A percentile compares a stretch with the other conserved stretches of the same genome.
These are phyloP conservation scores for Falco biarmicus DNA, from an alignment of 2,797 vertebrate species.

Conservation along the genomic window DNA sequence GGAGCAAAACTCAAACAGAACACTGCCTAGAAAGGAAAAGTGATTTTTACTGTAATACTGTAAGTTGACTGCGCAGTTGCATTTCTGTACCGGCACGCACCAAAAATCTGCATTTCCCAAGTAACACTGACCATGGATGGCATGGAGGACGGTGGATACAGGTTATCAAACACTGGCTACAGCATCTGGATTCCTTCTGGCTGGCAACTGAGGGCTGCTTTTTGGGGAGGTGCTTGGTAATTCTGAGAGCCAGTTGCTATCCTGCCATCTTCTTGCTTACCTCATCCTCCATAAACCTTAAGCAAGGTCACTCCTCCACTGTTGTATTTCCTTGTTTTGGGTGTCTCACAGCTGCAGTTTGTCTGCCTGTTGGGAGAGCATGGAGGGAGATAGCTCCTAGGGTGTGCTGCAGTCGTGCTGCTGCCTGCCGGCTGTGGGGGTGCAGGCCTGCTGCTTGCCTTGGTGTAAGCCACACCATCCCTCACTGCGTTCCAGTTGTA, in stretches of 20 bases:
- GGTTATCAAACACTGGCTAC: background rate
- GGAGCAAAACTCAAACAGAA: background rate
- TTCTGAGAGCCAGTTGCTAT: background rate
- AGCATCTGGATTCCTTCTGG: background rate
- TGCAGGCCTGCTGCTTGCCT: background rate
- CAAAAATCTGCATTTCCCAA: background rate
- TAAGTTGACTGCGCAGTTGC: background rate
- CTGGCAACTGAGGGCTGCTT: background rate
- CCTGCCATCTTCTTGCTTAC: background rate
- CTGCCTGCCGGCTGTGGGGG: accelerated
- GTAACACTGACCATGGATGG: background rate
- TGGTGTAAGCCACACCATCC: background rate
- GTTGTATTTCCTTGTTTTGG: background rate
- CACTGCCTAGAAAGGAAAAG: background rate
- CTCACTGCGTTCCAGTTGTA: accelerated
- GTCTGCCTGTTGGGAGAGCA: background rate
- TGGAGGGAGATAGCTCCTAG: background rate
- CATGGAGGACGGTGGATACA: background rate
- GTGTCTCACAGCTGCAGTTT: background rate
- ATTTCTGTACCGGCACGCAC: background rate
- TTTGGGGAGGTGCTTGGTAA: background rate
- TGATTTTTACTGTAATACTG: background rate
- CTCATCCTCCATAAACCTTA: background rate
- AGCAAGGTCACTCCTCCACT: accelerated
- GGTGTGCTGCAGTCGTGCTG: background rate